Percentiles rank a stretch among this genome's conserved stretches.
Conservation (phyloP, 1,140 invertebrate genomes). For the Odontomachus brunneus region DNA sequence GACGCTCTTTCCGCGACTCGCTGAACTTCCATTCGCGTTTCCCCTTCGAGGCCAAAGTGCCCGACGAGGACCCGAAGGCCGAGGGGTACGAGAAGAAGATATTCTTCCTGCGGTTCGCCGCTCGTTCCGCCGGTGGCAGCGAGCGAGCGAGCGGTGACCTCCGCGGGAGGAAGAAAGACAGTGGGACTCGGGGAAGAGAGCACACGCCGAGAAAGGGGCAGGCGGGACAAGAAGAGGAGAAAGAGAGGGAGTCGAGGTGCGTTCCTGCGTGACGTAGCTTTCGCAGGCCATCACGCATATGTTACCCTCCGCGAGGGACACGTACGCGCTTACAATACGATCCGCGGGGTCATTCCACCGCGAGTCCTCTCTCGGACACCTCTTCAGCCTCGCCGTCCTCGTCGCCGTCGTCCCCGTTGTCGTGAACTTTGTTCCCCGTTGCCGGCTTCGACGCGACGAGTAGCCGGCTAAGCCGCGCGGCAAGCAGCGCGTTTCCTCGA, state of each 20-base stretch:
- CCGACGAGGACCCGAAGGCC: conserved; percentile 8
- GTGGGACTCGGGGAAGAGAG: conserved; percentile 42
- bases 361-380: conserved; percentile 65
- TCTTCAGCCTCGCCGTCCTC: conserved; percentile 61
- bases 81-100: conserved; percentile 54
- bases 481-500: conserved; percentile 5
- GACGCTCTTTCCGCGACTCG: neutral
- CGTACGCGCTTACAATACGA: conserved; percentile 72
- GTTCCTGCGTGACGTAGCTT: conserved; percentile 82
- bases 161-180: conserved; percentile 46
- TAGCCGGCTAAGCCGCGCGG: neutral
- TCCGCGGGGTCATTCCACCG: conserved; percentile 75
- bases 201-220: conserved; percentile 45
- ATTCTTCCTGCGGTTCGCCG: conserved; percentile 64
- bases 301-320: conserved; percentile 74
- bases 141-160: conserved; percentile 69
- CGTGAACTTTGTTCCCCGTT: conserved; percentile 71
- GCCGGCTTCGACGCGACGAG: neutral
- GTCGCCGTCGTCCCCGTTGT: conserved; percentile 60
- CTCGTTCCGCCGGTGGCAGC: conserved; percentile 63
- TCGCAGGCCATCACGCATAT: conserved; percentile 82
- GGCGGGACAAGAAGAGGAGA: conserved; percentile 43
- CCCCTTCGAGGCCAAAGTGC: conserved; percentile 1
- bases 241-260: conserved; percentile 72
- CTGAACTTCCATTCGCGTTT: conserved; percentile 15